phyloP scores from a whole-genome alignment of 2,888 invertebrate species.

The Drosophila picticornis region DNA sequence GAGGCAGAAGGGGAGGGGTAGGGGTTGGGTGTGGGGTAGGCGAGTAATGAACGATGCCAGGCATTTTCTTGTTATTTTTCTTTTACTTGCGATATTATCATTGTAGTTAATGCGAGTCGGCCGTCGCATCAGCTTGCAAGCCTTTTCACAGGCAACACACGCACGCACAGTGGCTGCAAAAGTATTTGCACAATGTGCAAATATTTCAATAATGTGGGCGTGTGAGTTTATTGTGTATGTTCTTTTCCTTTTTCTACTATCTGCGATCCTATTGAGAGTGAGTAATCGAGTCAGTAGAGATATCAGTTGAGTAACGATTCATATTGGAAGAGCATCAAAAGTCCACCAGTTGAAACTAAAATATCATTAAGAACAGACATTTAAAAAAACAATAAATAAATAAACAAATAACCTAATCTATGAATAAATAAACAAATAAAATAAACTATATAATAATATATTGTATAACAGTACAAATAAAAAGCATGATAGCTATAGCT shows the following conservation, averaged over 20 bases:
- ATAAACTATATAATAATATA: no score
- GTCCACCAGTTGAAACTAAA: neutral
- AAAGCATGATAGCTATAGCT: neutral
- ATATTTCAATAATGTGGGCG: neutral
- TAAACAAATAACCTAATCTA: no score
- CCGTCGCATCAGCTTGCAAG: slow-evolving; percentile 51
- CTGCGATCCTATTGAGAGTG: neutral
- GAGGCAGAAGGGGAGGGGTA: neutral
- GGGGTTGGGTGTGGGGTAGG: slow-evolving; percentile 18
- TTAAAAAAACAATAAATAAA: no score
- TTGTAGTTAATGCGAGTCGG: slow-evolving; percentile 71
- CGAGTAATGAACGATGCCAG: slow-evolving; percentile 73
- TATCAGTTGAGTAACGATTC: no score
- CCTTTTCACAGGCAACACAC: slow-evolving; percentile 56
- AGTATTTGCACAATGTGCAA: neutral
- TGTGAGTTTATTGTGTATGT: neutral
- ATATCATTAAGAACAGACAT: neutral
- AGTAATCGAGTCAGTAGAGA: neutral
- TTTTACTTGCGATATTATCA: slow-evolving; percentile 64
- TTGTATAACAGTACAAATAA: neutral
- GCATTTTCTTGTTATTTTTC: slow-evolving; percentile 77
- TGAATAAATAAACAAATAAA: no score
- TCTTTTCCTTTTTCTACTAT: neutral
- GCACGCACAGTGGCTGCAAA: slow-evolving; percentile 52
- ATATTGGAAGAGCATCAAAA: no score